phyloP scores from a whole-genome alignment of 2,797 vertebrate genomes.

The Malacoctenus gilli region DNA sequence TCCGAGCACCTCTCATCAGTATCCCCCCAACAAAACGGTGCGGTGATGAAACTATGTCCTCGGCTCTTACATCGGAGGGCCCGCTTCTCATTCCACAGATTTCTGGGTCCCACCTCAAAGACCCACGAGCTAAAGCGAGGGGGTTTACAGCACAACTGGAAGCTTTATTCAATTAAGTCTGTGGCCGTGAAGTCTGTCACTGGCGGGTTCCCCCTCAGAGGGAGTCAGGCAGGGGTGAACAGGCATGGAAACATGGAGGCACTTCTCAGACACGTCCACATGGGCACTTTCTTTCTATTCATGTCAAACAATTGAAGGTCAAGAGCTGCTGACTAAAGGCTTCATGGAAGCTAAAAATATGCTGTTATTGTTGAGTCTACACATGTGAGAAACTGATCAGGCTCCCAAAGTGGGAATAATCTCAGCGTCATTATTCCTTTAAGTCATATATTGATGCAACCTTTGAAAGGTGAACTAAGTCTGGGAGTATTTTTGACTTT shows the following conservation, averaged over 20 bases:
- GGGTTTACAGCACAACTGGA: slow-evolving; percentile 50
- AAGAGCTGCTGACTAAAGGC: not conserved
- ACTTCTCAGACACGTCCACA: no score
- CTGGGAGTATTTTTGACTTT: no score
- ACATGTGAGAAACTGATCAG: no score
- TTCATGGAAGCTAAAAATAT: not conserved
- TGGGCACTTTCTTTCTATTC: slow-evolving; percentile 7
- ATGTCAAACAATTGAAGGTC: slow-evolving; percentile 32
- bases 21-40: slow-evolving; percentile 53
- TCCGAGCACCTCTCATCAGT: slow-evolving; percentile 65
- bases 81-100: slow-evolving; percentile 52
- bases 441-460: no score
- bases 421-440: no score
- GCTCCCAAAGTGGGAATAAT: no score
- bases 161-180: slow-evolving; percentile 55
- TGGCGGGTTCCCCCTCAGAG: slow-evolving; percentile 10
- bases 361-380: not conserved
- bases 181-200: slow-evolving; percentile 27
- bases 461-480: no score
- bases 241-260: slow-evolving; percentile 12
- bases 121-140: slow-evolving; percentile 30
- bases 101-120: slow-evolving; percentile 56
- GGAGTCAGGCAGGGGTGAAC: slow-evolving; percentile 24
- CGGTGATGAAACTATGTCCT: slow-evolving; percentile 54
- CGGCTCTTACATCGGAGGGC: slow-evolving; percentile 28